phyloP scores from a whole-genome alignment of 2,113 vertebrate genomes.

The Rhea pennata region DNA sequence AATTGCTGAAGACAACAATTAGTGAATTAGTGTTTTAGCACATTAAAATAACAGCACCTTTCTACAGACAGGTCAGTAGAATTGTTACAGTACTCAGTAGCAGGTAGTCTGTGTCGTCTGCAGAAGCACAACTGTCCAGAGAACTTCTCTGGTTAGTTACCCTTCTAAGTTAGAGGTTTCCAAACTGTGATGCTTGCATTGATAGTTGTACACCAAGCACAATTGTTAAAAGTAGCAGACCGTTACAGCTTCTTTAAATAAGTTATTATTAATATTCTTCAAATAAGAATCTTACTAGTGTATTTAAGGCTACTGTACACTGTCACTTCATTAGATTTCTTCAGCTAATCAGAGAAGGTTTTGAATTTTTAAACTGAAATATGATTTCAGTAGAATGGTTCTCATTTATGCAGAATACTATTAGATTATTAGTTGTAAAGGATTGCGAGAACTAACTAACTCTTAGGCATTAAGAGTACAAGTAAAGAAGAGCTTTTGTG shows the following conservation, averaged over 20 bases:
- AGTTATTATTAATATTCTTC: background rate
- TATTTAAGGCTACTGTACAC: background rate
- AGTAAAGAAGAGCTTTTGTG: conserved; percentile 24
- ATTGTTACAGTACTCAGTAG: too few relatives aligned
- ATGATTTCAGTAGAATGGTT: background rate
- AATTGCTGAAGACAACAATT: background rate
- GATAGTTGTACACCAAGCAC: background rate
- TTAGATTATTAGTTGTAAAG: background rate
- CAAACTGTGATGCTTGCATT: background rate
- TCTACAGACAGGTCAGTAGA: background rate
- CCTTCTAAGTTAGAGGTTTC: background rate
- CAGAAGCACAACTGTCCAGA: background rate
- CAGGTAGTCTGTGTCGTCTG: background rate
- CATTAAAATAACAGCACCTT: background rate
- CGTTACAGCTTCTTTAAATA: background rate
- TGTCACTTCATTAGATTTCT: background rate
- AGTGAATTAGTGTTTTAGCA: accelerated
- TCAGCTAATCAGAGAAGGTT: background rate
- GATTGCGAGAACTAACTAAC: background rate
- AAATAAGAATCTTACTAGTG: background rate
- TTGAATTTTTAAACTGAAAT: background rate
- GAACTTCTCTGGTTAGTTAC: background rate
- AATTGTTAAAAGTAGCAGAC: background rate
- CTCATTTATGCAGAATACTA: background rate
- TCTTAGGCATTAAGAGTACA: background rate